These are phyloP conservation scores for Coptotermes formosanus DNA, from an alignment of 1,140 invertebrate genomes.

Conservation along the genomic window DNA sequence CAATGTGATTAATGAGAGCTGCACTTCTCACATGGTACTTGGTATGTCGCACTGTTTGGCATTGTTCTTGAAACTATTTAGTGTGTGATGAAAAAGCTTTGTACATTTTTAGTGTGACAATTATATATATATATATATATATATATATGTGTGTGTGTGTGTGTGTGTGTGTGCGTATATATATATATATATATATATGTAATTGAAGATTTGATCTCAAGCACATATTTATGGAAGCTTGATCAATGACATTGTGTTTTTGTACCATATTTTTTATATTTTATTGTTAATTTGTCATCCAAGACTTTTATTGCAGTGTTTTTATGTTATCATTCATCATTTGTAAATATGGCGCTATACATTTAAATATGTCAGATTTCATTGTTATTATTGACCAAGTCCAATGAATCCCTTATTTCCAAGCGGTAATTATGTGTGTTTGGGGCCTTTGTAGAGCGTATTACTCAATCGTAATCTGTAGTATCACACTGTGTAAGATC, in stretches of 20 bases:
- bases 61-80: neutral
- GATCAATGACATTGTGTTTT: neutral
- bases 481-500: too few relatives aligned
- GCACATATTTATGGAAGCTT: neutral
- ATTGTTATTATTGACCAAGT: neutral
- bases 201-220: neutral
- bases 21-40: neutral
- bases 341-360: slow-evolving; percentile 1
- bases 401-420: neutral
- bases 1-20: neutral
- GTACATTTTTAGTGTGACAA: neutral
- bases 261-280: slow-evolving; percentile 6
- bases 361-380: neutral
- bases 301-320: slow-evolving; percentile 11
- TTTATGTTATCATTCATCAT: slow-evolving; percentile 11
- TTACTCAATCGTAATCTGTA: too few relatives aligned
- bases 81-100: neutral
- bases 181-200: too few relatives aligned
- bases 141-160: too few relatives aligned
- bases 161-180: too few relatives aligned
- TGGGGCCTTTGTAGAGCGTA: too few relatives aligned
- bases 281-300: neutral
- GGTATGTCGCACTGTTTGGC: neutral
- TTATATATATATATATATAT: too few relatives aligned
- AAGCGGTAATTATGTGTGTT: too few relatives aligned